phyloP scores from a whole-genome alignment of 2,888 invertebrate genomes.

The Apotomis betuletana region DNA sequence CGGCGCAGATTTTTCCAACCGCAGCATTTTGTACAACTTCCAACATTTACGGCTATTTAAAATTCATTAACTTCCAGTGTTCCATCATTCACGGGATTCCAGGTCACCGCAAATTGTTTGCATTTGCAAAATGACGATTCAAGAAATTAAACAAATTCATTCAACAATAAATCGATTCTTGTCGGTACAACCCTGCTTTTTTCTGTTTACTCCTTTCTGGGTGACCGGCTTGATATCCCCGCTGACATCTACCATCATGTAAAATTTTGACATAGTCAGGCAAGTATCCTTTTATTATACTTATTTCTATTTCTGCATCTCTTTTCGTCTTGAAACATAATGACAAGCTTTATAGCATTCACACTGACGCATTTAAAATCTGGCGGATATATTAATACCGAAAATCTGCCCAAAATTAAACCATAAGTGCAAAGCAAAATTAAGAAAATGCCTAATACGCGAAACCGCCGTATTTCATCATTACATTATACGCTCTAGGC shows the following conservation, averaged over 20 bases:
- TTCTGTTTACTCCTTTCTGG: too few species aligned
- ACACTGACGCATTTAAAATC: too few species aligned
- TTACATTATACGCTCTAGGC: background rate
- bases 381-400: background rate
- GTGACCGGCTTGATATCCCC: too few species aligned
- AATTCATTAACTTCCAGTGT: conserved; percentile 22
- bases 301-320: too few species aligned
- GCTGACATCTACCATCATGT: too few species aligned
- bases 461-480: conserved; percentile 5
- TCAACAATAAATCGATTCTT: too few species aligned
- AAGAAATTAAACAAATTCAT: too few species aligned
- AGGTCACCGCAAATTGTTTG: background rate
- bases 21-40: conserved; percentile 24
- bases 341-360: too few species aligned
- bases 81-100: conserved; percentile 12
- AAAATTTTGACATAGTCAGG: too few species aligned
- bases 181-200: too few species aligned
- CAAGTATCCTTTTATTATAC: too few species aligned
- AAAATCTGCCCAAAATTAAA: background rate
- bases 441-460: background rate
- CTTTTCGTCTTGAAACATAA: too few species aligned
- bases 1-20: conserved; percentile 21
- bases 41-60: conserved; percentile 21
- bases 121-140: background rate
- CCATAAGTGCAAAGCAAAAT: conserved; percentile 1